Evolutionary conservation across 2,888 invertebrate genomes (phyloP), one percentile per base, ranked within the genome.

Genomic region (Drosophila cracens): DNA sequence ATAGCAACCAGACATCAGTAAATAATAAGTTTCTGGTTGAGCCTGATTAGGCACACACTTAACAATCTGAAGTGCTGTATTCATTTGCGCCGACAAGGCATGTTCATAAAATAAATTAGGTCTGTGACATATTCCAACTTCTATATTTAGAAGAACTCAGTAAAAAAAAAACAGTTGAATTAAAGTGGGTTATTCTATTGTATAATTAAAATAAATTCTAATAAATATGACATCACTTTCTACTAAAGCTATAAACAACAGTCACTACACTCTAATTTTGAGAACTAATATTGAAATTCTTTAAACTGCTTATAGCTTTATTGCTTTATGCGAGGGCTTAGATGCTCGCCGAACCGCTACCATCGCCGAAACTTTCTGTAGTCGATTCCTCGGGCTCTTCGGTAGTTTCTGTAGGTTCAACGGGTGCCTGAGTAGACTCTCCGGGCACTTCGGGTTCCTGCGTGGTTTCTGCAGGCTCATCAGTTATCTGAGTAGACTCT

Each of bases 281-380:
- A n/a, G 2, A 61, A 60, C 49, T 61, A 58, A 58, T 66, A 66
- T 70, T 66, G 56, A 81, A 65, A 70, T 75, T 70, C 66, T 51
- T 25, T 8, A 31, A 57, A 40, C 16, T 43, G 52, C 40, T 53
- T 53, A 33, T 13, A 36, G 13, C 36, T 21, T 33, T 25, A 46
- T 31, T 59, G 40, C 51, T 5, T 34, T 3, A 3, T 18, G 6
- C 8, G 29, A 27, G 38, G 3, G 10, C 21, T 79, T 74, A 76
- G 1, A 21, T n/a, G 11, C 33, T 68, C 7, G 69, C 11, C 6
- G 67, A 58, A 25, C 72, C 75, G 31, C 87, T 87, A 2, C 82
- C 87, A 7, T 65, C 65, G 10, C 57, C 77, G 3, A 68, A 71
- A 2, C 51, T 61, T 43, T 71, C 71, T 13, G 68, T 60, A 25